Conservation (phyloP, 2,113 vertebrate genomes). For the Malurus elegans region DNA sequence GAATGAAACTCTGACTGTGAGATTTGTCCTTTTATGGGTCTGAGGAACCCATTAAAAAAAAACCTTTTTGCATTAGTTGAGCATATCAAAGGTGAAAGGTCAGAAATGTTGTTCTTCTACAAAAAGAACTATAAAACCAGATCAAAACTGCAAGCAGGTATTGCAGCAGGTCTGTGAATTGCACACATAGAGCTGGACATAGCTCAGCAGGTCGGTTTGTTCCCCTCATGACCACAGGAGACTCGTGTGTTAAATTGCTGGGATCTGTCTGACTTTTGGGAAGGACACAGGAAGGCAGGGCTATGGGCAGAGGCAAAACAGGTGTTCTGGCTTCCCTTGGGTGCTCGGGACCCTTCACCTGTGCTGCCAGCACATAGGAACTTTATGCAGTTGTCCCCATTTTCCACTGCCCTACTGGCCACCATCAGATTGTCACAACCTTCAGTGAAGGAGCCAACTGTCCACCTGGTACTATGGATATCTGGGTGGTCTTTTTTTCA, state of each 20-base stretch:
- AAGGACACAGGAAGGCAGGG: rapidly evolving
- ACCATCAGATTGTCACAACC: background rate
- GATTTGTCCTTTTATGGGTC: background rate
- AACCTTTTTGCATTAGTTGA: background rate
- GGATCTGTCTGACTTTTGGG: background rate
- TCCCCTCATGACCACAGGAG: background rate
- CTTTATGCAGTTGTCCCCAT: background rate
- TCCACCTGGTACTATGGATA: background rate
- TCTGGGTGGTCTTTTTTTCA: background rate
- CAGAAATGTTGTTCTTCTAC: background rate
- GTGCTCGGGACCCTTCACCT: background rate
- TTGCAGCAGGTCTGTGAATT: background rate
- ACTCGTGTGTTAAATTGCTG: background rate
- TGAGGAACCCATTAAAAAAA: background rate
- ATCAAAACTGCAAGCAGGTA: background rate
- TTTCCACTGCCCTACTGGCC: background rate
- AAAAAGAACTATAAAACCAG: background rate
- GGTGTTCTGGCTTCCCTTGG: background rate
- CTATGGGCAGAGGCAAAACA: rapidly evolving
- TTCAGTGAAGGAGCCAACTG: background rate
- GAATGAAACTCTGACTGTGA: background rate
- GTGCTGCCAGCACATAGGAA: background rate
- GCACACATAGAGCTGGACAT: background rate
- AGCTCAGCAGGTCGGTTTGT: background rate
- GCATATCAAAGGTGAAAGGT: background rate